Evolutionary conservation across 2,888 invertebrate genomes (phyloP).

Genomic region (Masnerella sp.): DNA sequence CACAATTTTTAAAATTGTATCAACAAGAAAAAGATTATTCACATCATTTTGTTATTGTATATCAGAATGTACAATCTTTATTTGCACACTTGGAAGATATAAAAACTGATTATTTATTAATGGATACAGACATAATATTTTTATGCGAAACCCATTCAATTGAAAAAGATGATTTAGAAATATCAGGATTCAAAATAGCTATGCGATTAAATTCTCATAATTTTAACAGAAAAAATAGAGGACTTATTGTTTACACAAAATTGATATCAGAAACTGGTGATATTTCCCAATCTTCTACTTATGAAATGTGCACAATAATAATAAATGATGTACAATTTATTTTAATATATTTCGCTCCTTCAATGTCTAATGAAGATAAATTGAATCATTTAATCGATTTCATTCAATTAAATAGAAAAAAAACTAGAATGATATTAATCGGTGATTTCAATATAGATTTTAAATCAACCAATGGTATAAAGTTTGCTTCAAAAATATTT

Average conservation of each 20-base stretch:
- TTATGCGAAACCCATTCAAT: constrained; percentile 11
- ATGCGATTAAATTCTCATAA: not conserved
- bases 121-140: constrained; percentile 9
- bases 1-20: constrained; percentile 17
- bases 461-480: not conserved
- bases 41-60: not conserved
- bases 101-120: constrained; percentile 11
- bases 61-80: constrained; percentile 27
- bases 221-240: not conserved
- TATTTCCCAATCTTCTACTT: not conserved
- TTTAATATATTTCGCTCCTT: constrained; percentile 1
- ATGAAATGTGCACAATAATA: constrained; percentile 8
- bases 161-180: not conserved
- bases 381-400: not conserved
- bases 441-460: constrained; percentile 6
- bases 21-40: not conserved
- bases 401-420: not conserved
- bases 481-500: not conserved
- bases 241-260: constrained; percentile 3
- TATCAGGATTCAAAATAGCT: constrained; percentile 4
- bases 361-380: not conserved
- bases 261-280: not conserved
- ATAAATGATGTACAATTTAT: not conserved
- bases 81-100: constrained; percentile 9
- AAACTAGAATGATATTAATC: not conserved